Evolutionary conservation across 2,888 invertebrate genomes (phyloP), one percentile per base, ranked within the genome.

Genomic region (Acleris sparsana): DNA sequence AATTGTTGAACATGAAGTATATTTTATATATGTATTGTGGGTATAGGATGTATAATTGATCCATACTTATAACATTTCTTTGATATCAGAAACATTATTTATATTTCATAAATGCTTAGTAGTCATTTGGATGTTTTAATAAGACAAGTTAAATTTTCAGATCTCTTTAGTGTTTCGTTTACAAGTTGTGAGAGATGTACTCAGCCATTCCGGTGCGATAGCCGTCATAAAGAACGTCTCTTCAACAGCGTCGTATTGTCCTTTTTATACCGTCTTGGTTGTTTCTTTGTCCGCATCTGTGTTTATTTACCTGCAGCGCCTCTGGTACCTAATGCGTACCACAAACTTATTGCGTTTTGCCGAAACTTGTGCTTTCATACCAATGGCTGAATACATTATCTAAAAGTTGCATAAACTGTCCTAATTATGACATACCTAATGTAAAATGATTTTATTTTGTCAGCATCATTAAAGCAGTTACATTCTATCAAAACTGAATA

Each of bases 401-500:
- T 65, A 71, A 62, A 57, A 69, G 66, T 70, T 65, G 69, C 58
- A 63, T 70, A 68, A 58, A 66, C 57, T 53, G 56, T 61, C 77
- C 70, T 85, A 85, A 84, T 85, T 85, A 75, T 66, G 66, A 66
- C 57, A 57, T 66, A 66, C 57, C 61, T 75, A 76, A 75, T 77
- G 72, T 76, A 77, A 81, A 76, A 74, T 73, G 75, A 80, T 72
- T 79, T 83, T 82, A 81, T 83, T 85, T 85, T 82, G 75, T 84
- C 83, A 83, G 80, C 80, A 78, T 86, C 80, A 85, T 86, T 82
- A 82, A 83, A 85, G 82, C 86, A 82, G 84, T 80, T 83, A 84
- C 83, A 86, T 86, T 77, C 82, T 86, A 84, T 85, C 81, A 79
- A 84, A 86, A 86, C 82, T 74, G 84, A 88, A 85, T 87, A 86